phyloP scores from a whole-genome alignment of 1,140 invertebrate genomes.

The Lucilia sericata region DNA sequence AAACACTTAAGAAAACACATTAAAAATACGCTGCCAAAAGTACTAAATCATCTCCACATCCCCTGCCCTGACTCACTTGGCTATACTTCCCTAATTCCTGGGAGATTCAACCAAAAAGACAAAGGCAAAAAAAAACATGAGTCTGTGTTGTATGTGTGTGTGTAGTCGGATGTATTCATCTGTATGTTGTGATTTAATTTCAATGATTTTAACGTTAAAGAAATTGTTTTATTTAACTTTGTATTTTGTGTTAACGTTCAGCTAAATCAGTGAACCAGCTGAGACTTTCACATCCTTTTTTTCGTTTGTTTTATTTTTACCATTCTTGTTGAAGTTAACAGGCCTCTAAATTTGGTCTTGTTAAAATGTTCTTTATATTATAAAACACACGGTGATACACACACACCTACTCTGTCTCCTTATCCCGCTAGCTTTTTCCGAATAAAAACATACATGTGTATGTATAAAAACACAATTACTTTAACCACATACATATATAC shows the following conservation, averaged over 20 bases:
- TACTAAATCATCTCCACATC: not conserved
- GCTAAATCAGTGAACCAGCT: slow-evolving; percentile 12
- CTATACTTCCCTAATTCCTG: not conserved
- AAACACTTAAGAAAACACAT: slow-evolving; percentile 1
- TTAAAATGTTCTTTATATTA: not conserved
- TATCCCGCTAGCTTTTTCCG: too few relatives aligned
- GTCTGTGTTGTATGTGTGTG: not conserved
- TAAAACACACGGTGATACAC: not conserved
- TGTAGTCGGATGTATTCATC: not conserved
- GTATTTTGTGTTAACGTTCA: not conserved
- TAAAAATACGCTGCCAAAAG: not conserved
- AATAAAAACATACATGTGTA: not conserved
- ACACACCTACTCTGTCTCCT: not conserved
- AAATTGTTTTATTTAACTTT: slow-evolving; percentile 21
- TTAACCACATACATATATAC: not conserved
- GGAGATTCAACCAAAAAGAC: not conserved
- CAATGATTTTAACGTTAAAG: not conserved
- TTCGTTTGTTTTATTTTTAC: not conserved
- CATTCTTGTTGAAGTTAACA: not conserved
- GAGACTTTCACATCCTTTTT: slow-evolving; percentile 14
- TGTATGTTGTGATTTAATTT: slow-evolving; percentile 19
- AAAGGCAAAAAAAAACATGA: not conserved
- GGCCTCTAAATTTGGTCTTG: slow-evolving; percentile 16
- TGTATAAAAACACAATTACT: not conserved
- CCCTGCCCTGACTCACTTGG: not conserved